Evolutionary conservation across 92 coral and sea anemone genomes (phyloP).

Genomic region (Galaxea fascicularis): DNA sequence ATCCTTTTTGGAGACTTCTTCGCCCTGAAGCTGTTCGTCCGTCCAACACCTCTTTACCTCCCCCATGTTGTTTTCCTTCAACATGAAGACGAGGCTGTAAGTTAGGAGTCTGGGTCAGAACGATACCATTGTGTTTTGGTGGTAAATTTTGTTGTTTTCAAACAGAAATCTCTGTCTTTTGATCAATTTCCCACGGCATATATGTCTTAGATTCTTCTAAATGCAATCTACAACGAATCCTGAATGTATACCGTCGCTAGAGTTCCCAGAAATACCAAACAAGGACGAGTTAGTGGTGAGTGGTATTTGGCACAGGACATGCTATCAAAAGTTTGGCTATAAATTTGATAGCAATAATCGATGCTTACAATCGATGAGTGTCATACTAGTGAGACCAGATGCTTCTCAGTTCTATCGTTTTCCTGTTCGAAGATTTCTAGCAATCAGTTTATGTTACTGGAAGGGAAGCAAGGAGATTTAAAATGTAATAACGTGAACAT

Average conservation of each 20-base stretch:
- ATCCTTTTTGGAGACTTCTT: conserved; percentile 97
- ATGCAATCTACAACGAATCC: conserved; percentile 80
- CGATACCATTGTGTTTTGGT: conserved; percentile 12
- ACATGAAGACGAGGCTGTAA: conserved; percentile 60
- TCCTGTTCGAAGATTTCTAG: too few species aligned
- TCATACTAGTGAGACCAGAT: too few species aligned
- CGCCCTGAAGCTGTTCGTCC: conserved; percentile 85
- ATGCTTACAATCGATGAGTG: too few species aligned
- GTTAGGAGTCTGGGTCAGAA: conserved; percentile 9
- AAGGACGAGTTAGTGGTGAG: conserved; percentile 88
- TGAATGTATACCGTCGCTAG: conserved; percentile 61
- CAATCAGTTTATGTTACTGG: too few species aligned
- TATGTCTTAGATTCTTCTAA: conserved; percentile 11
- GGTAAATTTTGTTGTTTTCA: neutral
- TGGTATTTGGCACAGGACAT: neutral
- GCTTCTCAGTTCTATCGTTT: too few species aligned
- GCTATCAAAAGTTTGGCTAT: too few species aligned
- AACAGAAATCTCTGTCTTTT: conserved; percentile 6
- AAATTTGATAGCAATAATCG: too few species aligned
- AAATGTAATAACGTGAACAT: too few species aligned
- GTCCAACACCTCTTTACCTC: conserved; percentile 80
- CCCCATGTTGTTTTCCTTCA: conserved; percentile 78
- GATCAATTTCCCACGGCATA: neutral
- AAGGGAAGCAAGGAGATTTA: too few species aligned
- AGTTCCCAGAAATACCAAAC: conserved; percentile 96